Base-by-base conservation (phyloP, 2,797 vertebrate species). In the Rhadinocentrus ornatus region DNA sequence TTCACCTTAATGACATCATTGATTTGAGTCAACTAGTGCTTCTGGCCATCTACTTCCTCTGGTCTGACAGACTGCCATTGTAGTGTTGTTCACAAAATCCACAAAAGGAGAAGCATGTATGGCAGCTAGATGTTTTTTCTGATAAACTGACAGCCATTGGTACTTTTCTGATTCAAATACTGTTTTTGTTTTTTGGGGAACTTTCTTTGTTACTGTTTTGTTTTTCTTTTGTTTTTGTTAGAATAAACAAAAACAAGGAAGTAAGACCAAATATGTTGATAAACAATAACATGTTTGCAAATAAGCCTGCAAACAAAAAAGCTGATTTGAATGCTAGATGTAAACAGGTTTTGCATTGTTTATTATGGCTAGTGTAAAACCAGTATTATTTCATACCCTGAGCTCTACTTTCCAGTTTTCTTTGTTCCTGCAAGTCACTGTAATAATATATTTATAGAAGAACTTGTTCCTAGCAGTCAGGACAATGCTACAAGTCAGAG, bases 21-120 rank as follows among this genome's bases (percentile, higher is more conserved):
- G 52, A 50, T 68, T 71, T 89, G 86, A 86, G 80, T 88, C 88
- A 90, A 72, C 73, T 44, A 1, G 69, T 65, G 66, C 71, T 84
- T 88, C 84, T 53, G 58, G 59, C 67, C 2, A 15, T 80, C 69
- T 54, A 70, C 86, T 90, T 91, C 89, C 88, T 85, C 67, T 53
- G 18, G 62, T 66, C 31, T 75, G 73, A 22, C 78, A 27, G 37
- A 0, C 32, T 53, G 62, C 55, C 72, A 77, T 13, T 35, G 8
- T 61, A 60, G 22, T 7, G 39, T 16, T 15, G 52, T 11, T 56
- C 60, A 63, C 22, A 9, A 12, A 31, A 58, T 27, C 52, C 48
- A 46, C 44, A 68, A 44, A n/a, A 57, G 50, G 22, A 73, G 66
- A 69, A 63, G 52, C 39, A 24, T 53, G 11, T 62, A 18, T 20